phyloP scores from a whole-genome alignment of 2,797 vertebrate species.

The Selene dorsalis region DNA sequence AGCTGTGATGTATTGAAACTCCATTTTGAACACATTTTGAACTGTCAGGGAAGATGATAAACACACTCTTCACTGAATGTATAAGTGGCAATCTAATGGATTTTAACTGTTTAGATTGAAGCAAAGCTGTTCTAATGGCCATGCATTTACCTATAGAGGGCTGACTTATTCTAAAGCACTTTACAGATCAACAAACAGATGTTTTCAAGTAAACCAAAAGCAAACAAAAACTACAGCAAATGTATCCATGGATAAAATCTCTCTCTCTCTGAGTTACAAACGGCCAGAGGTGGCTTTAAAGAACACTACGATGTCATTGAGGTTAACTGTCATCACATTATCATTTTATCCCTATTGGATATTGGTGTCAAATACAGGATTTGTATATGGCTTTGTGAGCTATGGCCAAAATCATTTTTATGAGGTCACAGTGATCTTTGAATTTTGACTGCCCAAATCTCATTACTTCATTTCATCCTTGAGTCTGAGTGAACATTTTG shows the following conservation, averaged over 20 bases:
- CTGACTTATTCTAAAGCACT: neutral
- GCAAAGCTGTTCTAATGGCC: slow-evolving; percentile 20
- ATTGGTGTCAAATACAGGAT: neutral
- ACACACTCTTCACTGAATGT: slow-evolving; percentile 21
- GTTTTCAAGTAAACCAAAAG: slow-evolving; percentile 22
- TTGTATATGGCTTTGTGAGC: too few relatives aligned
- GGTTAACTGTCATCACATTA: neutral
- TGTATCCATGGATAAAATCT: neutral
- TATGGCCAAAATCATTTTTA: too few relatives aligned
- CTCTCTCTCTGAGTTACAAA: too few relatives aligned
- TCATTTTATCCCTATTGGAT: neutral
- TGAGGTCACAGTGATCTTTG: neutral
- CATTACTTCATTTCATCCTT: neutral
- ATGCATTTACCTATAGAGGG: slow-evolving; percentile 10
- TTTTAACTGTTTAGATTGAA: slow-evolving; percentile 21
- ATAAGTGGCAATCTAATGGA: slow-evolving; percentile 24
- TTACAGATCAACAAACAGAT: slow-evolving; percentile 26
- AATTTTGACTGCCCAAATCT: neutral
- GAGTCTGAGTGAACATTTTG: too few relatives aligned
- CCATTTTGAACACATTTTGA: slow-evolving; percentile 19
- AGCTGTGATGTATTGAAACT: slow-evolving; percentile 32
- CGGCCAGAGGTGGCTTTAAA: too few relatives aligned
- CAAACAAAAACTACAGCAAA: slow-evolving; percentile 19
- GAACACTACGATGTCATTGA: too few relatives aligned
- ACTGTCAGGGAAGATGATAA: slow-evolving; percentile 17